Conservation (phyloP, 2,113 vertebrate species). For the Calidris pugnax region DNA sequence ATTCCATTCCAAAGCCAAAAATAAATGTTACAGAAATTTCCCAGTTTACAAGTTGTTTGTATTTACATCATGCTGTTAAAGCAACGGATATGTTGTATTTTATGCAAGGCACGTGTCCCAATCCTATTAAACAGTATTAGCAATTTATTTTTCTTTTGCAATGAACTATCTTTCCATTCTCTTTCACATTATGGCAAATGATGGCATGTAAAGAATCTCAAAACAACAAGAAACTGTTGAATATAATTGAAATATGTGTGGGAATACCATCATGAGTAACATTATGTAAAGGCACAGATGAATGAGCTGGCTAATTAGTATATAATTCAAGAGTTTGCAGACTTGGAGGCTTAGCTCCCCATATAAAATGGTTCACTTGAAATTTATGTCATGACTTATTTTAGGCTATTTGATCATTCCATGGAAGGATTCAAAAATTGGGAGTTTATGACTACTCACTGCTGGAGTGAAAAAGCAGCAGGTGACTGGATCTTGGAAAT, state of each 20-base stretch:
- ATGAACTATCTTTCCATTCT: background rate
- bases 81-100: background rate
- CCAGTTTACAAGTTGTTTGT: background rate
- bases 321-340: background rate
- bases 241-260: background rate
- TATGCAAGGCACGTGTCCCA: background rate
- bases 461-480: constrained; percentile 95
- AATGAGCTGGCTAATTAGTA: background rate
- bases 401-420: constrained; percentile 97
- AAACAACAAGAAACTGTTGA: background rate
- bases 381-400: constrained; percentile 25
- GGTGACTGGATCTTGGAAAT: constrained; percentile 98
- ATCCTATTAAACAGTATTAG: background rate
- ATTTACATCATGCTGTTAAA: background rate
- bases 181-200: background rate
- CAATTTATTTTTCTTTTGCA: background rate
- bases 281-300: background rate
- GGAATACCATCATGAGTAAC: background rate
- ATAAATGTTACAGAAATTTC: background rate
- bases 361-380: background rate
- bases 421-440: constrained; percentile 99
- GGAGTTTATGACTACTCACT: constrained; percentile 99
- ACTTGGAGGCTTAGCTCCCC: background rate
- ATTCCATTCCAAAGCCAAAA: background rate
- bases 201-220: background rate